Base-by-base conservation (phyloP, 2,888 invertebrate genomes). In the Luperina testacea region DNA sequence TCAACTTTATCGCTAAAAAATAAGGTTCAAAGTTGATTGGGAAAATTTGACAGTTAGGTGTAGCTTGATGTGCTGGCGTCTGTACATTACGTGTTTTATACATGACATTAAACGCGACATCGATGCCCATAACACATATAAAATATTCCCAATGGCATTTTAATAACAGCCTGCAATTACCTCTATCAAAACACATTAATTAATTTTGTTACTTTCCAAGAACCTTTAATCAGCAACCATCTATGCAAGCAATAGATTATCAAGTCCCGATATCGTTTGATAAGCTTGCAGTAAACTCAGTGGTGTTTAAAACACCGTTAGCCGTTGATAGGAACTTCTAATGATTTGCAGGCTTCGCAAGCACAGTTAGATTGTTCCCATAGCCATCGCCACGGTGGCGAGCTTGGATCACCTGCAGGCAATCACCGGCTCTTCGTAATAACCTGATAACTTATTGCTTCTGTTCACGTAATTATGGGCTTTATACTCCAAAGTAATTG, bases 281-380 rank as follows among this genome's bases (percentile, higher is more conserved):
- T 92, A 90, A 89, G 83, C 78, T 91, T 89, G 88, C 92, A 90
- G 89, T 90, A 91, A 92, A 92, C 91, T 82, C 80, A 67, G 90
- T 92, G 90, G 92, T 94, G 93, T 92, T 92, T 86, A 87, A 90
- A 90, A 84, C 87, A 93, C 96, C 95, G 96, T 95, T 95, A 95
- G 84, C 69, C 83, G 90, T 91, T 95, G 94, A 95, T 95, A 94
- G 95, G 91, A 91, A 92, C 90, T 85, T 86, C 84, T 94, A 94
- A 94, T 94, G 92, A 93, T 92, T 93, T 91, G 91, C 90, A 93
- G 93, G 93, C 91, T 92, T 89, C 89, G 91, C 91, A 92, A 93
- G 94, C 92, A 95, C 96, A 94, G 95, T 95, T 95, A 95, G 90
- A 90, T 91, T 91, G 92, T 93, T 93, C 91, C 90, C 89, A 92